Percentiles rank a stretch among this genome's conserved stretches.
These are phyloP conservation scores for Pelagia noctiluca DNA, from an alignment of 30 jellyfish, hydroid and myxozoan genomes.

Conservation along the genomic window DNA sequence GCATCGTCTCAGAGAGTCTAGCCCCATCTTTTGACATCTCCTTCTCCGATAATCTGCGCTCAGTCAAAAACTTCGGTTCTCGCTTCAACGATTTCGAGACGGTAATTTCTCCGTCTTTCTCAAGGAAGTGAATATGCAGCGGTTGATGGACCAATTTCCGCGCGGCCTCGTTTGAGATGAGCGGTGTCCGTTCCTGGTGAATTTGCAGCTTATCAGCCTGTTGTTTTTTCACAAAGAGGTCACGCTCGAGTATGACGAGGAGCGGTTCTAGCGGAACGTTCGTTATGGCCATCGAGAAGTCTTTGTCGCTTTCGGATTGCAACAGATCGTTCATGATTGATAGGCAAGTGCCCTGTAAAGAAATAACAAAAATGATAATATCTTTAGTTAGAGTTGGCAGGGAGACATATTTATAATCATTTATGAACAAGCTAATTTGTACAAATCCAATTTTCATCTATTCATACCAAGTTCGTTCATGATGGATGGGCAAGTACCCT, in stretches of 20 bases:
- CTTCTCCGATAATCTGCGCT: constrained; percentile 53
- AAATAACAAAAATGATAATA: not conserved
- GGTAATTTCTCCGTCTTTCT: constrained; percentile 53
- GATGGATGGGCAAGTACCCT: constrained; percentile 95
- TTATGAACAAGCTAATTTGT: no score
- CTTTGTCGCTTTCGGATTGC: constrained; percentile 90
- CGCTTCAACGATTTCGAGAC: constrained; percentile 54
- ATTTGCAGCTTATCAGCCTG: constrained; percentile 36
- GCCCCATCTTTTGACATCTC: constrained; percentile 40
- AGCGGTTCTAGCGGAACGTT: constrained; percentile 95
- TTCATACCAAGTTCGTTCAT: constrained; percentile 88
- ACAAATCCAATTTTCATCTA: no score
- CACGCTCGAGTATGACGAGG: constrained; percentile 75
- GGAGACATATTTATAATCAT: no score
- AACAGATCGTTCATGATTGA: constrained; percentile 87
- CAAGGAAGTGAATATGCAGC: constrained; percentile 59
- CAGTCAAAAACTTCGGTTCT: constrained; percentile 57
- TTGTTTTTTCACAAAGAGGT: constrained; percentile 20
- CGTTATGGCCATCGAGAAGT: constrained; percentile 85
- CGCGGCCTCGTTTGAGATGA: constrained; percentile 9
- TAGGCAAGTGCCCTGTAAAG: constrained; percentile 85
- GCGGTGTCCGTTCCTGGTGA: constrained; percentile 53
- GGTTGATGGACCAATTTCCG: constrained; percentile 23
- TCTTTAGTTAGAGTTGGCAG: not conserved
- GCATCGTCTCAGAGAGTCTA: constrained; percentile 20